phyloP scores from a whole-genome alignment of 2,113 vertebrate genomes.

The Psammodynastes pulverulentus region DNA sequence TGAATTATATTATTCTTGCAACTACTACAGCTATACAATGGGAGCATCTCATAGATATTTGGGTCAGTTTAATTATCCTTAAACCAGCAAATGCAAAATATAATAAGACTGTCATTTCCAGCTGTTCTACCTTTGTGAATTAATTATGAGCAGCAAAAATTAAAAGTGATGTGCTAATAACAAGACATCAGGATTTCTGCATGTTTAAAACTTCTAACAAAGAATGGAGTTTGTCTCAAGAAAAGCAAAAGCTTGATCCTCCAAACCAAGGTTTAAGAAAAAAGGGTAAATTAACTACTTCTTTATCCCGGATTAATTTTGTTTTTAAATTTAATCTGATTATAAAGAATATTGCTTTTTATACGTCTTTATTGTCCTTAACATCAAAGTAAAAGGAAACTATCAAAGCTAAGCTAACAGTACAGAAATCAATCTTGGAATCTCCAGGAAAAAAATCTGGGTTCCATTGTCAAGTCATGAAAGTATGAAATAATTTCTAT shows the following conservation, averaged over 20 bases:
- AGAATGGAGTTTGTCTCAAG: not conserved
- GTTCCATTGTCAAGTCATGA: slow-evolving; percentile 17
- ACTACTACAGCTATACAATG: not conserved
- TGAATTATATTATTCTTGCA: not conserved
- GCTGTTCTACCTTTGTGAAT: not conserved
- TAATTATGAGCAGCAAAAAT: slow-evolving; percentile 7
- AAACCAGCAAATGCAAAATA: not conserved
- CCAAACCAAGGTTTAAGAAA: not conserved
- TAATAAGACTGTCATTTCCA: slow-evolving; percentile 5
- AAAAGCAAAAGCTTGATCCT: not conserved
- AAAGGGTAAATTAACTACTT: not conserved
- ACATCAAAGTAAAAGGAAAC: not conserved
- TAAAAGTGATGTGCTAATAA: not conserved
- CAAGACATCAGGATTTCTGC: not conserved
- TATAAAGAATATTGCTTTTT: not conserved
- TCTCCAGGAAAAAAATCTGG: not conserved
- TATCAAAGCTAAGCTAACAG: not conserved
- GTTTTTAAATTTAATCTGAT: not conserved
- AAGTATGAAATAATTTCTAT: not conserved
- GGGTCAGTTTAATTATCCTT: slow-evolving; percentile 9
- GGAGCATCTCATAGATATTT: not conserved
- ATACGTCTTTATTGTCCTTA: not conserved
- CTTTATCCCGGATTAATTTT: not conserved
- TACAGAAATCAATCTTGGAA: not conserved
- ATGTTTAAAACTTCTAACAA: not conserved